Base-by-base conservation (phyloP, 1,140 invertebrate species). In the Hesperophylax magnus region DNA sequence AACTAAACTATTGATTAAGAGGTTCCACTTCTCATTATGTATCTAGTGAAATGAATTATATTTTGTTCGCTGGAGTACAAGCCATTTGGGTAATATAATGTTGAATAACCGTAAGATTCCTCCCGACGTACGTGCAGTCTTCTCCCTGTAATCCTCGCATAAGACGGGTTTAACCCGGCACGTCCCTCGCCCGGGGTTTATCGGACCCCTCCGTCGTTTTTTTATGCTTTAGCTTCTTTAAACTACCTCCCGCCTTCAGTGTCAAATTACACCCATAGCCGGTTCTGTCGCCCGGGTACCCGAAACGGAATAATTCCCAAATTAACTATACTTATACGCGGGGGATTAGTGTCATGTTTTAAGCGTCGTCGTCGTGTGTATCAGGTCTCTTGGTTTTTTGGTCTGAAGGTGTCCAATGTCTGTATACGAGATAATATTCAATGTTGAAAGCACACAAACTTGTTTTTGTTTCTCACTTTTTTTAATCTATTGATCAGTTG, bases 141-240 rank as follows among this genome's bases (percentile, higher is more conserved):
- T 14, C 22, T 22, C 22, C 56, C 56, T 7, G 56, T 58, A 58
- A 58, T 58, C 56, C 56, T 58, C 56, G 7, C 22, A 58, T 58
- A 58, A 18, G 56, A 22, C n/a, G 56, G 56, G n/a, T 58, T 58
- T 20, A 58, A 58, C 22, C 56, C 22, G 56, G 18, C 56, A 58
- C 56, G 56, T 58, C 22, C 11, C n/a, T 58, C 56, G n/a, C 22
- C n/a, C 56, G 39, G 39, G 39, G 39, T 47, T 47, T 47, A 47
- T 47, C 39, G 39, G 39, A 47, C 39, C 63, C 63, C 31, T n/a
- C 11, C 31, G 27, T 67, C 72, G 20, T 58, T 81, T 78, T n/a
- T 81, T 77, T 78, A 81, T 74, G 63, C 54, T 77, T 81, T 67
- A 31, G 54, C 65, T 61, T 79, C 67, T 65, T 78, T 74, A 75